A percentile compares a stretch with the other conserved stretches of the same genome.
phyloP scores from a whole-genome alignment of 2,797 vertebrate species.

The Perodicticus potto region DNA sequence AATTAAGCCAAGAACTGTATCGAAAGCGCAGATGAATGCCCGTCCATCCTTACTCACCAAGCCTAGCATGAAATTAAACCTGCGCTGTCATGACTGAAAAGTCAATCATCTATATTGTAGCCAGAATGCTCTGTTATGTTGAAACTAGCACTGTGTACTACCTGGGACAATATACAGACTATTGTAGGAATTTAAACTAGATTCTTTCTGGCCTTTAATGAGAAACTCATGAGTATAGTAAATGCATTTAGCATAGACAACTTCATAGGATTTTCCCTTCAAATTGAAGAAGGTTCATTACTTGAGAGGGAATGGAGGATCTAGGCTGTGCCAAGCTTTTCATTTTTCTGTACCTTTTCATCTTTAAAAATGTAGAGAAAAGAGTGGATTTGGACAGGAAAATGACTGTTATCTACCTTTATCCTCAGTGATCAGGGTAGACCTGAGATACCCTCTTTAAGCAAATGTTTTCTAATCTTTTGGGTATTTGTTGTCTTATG shows the following conservation, averaged over 20 bases:
- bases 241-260: slow-evolving; percentile 25
- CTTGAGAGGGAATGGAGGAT: not conserved
- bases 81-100: slow-evolving; percentile 53
- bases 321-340: slow-evolving; percentile 36
- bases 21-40: slow-evolving; percentile 24
- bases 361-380: slow-evolving; percentile 36
- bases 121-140: slow-evolving; percentile 19
- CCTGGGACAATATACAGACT: slow-evolving; percentile 45
- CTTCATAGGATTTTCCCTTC: slow-evolving; percentile 42
- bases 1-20: slow-evolving; percentile 51
- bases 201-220: slow-evolving; percentile 62
- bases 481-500: not conserved
- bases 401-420: slow-evolving; percentile 16
- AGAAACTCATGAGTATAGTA: slow-evolving; percentile 39
- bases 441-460: not conserved
- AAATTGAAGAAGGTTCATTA: slow-evolving; percentile 49
- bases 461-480: not conserved
- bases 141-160: slow-evolving; percentile 51
- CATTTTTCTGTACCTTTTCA: slow-evolving; percentile 31
- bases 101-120: slow-evolving; percentile 47
- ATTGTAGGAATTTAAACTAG: slow-evolving; percentile 51
- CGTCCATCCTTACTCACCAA: slow-evolving; percentile 10
- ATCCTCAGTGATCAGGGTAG: not conserved
- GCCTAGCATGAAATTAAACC: slow-evolving; percentile 66
- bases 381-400: slow-evolving; percentile 43